phyloP scores from a whole-genome alignment of 2,888 invertebrate species.

The Lampropteryx suffumata region DNA sequence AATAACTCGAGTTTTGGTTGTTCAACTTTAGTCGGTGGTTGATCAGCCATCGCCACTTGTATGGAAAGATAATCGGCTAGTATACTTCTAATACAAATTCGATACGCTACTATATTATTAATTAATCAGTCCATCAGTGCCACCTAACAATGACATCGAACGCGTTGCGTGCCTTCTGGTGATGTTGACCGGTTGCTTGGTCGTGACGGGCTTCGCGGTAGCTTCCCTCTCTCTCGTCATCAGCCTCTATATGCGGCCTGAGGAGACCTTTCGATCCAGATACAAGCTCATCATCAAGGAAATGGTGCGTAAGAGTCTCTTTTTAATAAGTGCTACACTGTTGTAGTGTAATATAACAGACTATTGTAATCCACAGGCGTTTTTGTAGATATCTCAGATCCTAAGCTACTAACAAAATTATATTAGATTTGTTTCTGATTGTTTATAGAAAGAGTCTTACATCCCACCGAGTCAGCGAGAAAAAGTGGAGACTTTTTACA shows the following conservation, averaged over 20 bases:
- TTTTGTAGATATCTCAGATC: too few species aligned
- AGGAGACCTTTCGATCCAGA: slow-evolving; percentile 61
- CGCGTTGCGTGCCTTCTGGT: slow-evolving; percentile 53
- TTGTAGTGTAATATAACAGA: too few species aligned
- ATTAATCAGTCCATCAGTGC: slow-evolving; percentile 45
- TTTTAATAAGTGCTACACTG: too few species aligned
- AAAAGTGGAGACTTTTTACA: slow-evolving; percentile 69
- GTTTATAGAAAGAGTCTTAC: slow-evolving; percentile 44
- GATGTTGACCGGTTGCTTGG: slow-evolving; percentile 57
- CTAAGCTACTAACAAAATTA: too few species aligned
- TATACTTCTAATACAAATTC: too few species aligned
- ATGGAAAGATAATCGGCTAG: too few species aligned
- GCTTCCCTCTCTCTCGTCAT: slow-evolving; percentile 64
- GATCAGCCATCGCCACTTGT: too few species aligned
- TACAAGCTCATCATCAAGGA: slow-evolving; percentile 66
- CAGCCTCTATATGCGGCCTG: slow-evolving; percentile 64
- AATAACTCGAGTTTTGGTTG: too few species aligned
- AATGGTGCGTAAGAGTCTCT: slow-evolving; percentile 46
- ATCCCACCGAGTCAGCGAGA: slow-evolving; percentile 50
- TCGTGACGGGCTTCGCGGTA: slow-evolving; percentile 61
- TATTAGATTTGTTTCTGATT: not conserved
- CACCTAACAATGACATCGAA: slow-evolving; percentile 52
- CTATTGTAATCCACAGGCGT: too few species aligned
- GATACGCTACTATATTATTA: too few species aligned
- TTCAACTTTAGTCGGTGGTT: too few species aligned